Percentiles rank a stretch among this genome's conserved stretches.
phyloP scores from a whole-genome alignment of 2,797 vertebrate genomes.

The Semotilus atromaculatus region DNA sequence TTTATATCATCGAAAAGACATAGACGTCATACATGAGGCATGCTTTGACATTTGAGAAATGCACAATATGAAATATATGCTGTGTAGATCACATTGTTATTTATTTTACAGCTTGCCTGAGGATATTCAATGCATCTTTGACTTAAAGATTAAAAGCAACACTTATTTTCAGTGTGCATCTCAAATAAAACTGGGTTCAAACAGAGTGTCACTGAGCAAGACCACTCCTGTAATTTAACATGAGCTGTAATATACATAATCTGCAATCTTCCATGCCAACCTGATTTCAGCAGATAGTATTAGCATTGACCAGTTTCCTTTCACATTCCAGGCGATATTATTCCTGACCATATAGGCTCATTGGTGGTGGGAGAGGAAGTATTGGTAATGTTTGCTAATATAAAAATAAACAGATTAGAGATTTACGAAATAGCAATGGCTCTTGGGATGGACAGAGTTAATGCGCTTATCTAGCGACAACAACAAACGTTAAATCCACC shows the following conservation, averaged over 20 bases:
- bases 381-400: constrained; percentile 47
- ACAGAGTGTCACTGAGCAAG: constrained; percentile 24
- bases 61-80: constrained; percentile 40
- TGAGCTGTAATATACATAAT: constrained; percentile 28
- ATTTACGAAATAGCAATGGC: constrained; percentile 18
- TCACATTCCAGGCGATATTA: constrained; percentile 27
- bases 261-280: constrained; percentile 25
- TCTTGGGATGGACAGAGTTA: constrained; percentile 28
- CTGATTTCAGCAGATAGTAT: constrained; percentile 39
- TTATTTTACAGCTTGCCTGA: constrained; percentile 41
- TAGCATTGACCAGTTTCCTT: constrained; percentile 39
- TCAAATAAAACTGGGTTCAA: constrained; percentile 26
- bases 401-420: constrained; percentile 49
- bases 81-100: constrained; percentile 22
- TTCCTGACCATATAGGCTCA: constrained; percentile 14
- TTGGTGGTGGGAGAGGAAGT: constrained; percentile 3
- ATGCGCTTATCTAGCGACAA: constrained; percentile 28
- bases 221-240: constrained; percentile 28
- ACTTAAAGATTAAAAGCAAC: constrained; percentile 28
- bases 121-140: constrained; percentile 47
- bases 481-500: constrained; percentile 30
- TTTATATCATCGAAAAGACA: constrained; percentile 28
- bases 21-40: constrained; percentile 28
- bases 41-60: constrained; percentile 55
- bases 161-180: constrained; percentile 23